Base-by-base conservation (phyloP, 1,140 invertebrate species). In the Caenorhabditis inopinata region DNA sequence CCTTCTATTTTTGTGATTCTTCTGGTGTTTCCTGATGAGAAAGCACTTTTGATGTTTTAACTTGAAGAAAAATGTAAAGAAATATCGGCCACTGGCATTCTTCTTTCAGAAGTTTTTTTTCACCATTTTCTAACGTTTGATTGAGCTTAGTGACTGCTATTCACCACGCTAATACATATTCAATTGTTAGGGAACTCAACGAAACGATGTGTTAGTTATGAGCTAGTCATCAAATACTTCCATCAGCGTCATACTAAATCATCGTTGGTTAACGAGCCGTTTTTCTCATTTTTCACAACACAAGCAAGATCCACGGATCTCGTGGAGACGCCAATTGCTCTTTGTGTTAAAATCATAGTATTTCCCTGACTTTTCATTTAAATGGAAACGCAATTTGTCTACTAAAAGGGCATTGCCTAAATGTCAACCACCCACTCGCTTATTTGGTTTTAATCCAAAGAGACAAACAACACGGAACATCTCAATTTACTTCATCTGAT, bases 131-230 rank as follows among this genome's bases (percentile, higher is more conserved):
- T n/a, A n/a, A n/a, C n/a, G n/a, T n/a, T n/a, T n/a, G n/a, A n/a
- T n/a, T n/a, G n/a, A n/a, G n/a, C n/a, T n/a, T n/a, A n/a, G n/a
- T n/a, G n/a, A n/a, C n/a, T n/a, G 6, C 14, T 16, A 51, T 11
- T 25, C 11, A 51, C 27, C 1, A 12, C 25, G n/a, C n/a, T 21
- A 68, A 68, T 38, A 38, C 32, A 18, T 21, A 29, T 68, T 5
- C 2, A 68, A 68, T 68, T 68, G 58, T 68, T 21, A 29, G n/a
- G 27, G 38, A 42, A 9, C 35, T 14, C 14, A n/a, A 4, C 27
- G 27, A 58, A 58, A 58, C 58, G 32, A 38, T 3, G 58, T 68
- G 58, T 68, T 68, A 38, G 58, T 68, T 68, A 68, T 68, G 58
- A 11, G 32, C n/a, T 68, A 68, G 58, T 21, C 58, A 68, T 68